Percentiles rank a stretch among this genome's conserved stretches.
Conservation (phyloP, 2,113 vertebrate genomes). For the Hylia prasina region DNA sequence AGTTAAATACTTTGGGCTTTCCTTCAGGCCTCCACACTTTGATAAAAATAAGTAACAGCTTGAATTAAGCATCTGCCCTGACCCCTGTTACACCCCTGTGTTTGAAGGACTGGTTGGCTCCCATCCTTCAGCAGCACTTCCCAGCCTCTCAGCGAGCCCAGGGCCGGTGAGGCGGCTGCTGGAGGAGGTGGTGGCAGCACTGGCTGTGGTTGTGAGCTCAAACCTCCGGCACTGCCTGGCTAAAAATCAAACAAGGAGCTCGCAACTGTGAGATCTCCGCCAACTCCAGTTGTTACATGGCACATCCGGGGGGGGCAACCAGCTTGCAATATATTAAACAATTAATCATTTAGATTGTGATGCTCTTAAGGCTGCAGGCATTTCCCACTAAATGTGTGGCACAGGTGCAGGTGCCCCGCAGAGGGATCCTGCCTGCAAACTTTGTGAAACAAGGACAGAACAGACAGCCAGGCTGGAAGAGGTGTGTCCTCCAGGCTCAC, state of each 20-base stretch:
- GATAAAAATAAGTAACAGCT: background rate
- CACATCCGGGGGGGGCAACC: background rate
- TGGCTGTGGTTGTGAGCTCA: background rate
- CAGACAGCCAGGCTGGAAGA: background rate
- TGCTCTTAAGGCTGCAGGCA: background rate
- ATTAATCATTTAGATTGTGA: constrained; percentile 21
- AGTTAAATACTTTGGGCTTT: background rate
- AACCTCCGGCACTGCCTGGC: background rate
- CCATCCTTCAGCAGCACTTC: background rate
- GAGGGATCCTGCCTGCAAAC: background rate
- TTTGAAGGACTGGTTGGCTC: background rate
- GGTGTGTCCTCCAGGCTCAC: background rate
- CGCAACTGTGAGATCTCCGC: background rate
- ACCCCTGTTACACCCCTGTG: background rate
- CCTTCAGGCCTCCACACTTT: background rate
- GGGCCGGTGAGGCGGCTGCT: background rate
- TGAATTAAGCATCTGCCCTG: background rate
- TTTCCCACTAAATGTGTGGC: background rate
- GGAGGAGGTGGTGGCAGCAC: background rate
- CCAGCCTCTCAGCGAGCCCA: background rate
- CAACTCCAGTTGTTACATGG: background rate
- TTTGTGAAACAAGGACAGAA: background rate
- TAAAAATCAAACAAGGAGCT: constrained; percentile 22
- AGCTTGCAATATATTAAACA: constrained; percentile 42
- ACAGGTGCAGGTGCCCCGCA: background rate